Evolutionary conservation across 2,888 invertebrate species (phyloP).

Genomic region (Branchipolynoe longqiensis): DNA sequence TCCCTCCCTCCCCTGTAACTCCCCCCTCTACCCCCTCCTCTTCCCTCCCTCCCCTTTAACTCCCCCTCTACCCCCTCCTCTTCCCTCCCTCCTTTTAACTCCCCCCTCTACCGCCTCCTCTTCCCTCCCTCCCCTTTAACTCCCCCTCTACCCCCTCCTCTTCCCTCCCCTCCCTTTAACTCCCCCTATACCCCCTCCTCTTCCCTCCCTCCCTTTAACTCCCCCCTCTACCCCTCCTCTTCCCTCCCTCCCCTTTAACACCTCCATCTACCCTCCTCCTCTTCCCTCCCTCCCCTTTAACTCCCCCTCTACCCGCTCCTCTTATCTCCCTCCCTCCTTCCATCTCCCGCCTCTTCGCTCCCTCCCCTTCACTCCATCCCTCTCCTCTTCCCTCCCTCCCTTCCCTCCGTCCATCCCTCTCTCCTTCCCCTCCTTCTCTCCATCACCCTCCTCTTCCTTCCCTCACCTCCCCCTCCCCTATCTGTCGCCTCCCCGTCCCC

Average conservation of each 20-base stretch:
- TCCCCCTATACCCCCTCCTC: neutral
- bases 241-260: neutral
- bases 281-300: too few species aligned
- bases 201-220: neutral
- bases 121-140: neutral
- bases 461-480: too few species aligned
- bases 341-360: too few species aligned
- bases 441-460: too few species aligned
- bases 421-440: too few species aligned
- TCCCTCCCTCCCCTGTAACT: neutral
- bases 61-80: neutral
- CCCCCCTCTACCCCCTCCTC: neutral
- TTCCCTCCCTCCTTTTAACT: neutral
- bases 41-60: neutral
- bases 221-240: neutral
- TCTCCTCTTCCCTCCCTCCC: too few species aligned
- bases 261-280: neutral
- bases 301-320: too few species aligned
- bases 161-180: neutral
- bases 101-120: neutral
- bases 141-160: neutral
- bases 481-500: too few species aligned
- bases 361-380: too few species aligned
- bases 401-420: too few species aligned
- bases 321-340: too few species aligned